Conservation (phyloP, 2,797 vertebrate species). For the Platyrinchus mystaceus region DNA sequence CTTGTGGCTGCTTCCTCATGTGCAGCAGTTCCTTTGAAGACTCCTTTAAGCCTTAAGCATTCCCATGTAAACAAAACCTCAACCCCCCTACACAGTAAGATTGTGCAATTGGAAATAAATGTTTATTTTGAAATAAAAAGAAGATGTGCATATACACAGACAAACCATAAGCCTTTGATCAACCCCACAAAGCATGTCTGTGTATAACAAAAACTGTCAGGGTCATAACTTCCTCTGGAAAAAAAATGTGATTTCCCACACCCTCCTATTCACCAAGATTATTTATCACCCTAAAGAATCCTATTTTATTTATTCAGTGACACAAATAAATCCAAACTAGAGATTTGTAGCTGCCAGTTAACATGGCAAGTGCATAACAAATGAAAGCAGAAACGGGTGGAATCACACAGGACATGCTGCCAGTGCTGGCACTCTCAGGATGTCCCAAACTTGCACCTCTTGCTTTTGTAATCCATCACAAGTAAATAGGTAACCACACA, state of each 20-base stretch:
- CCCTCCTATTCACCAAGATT: not conserved
- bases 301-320: not conserved
- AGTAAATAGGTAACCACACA: not conserved
- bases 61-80: slow-evolving; percentile 21
- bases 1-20: not conserved
- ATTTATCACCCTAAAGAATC: not conserved
- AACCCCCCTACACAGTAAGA: not conserved
- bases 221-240: not conserved
- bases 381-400: not conserved
- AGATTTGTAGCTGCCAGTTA: not conserved
- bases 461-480: not conserved
- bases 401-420: not conserved
- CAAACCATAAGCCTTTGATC: slow-evolving; percentile 30
- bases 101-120: slow-evolving; percentile 13
- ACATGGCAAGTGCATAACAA: not conserved
- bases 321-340: not conserved
- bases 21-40: not conserved
- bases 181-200: not conserved
- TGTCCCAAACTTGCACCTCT: not conserved
- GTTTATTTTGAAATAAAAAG: slow-evolving; percentile 36
- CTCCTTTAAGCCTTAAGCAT: not conserved
- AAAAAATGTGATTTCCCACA: not conserved
- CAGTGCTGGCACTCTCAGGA: not conserved
- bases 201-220: not conserved
- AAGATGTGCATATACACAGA: not conserved